These are phyloP conservation scores for Cantharis rustica DNA, from an alignment of 2,888 invertebrate genomes.

Conservation along the genomic window DNA sequence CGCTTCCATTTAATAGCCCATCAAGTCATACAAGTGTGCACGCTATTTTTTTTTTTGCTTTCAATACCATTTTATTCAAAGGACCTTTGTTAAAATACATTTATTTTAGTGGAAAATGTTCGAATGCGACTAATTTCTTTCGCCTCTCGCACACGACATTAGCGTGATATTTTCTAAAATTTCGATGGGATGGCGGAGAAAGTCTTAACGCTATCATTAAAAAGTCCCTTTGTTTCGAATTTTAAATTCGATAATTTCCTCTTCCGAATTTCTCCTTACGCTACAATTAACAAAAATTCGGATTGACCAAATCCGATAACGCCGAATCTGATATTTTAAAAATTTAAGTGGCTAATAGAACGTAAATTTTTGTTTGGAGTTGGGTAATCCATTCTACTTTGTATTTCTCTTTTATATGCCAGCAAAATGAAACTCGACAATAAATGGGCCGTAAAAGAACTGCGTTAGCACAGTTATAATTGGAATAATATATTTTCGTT, in stretches of 20 bases:
- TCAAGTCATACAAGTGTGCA: background rate
- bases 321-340: background rate
- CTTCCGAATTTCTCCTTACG: background rate
- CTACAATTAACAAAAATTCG: background rate
- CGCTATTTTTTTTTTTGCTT: background rate
- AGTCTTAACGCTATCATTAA: constrained; percentile 8
- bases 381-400: background rate
- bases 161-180: too few species aligned
- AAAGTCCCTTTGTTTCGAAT: constrained; percentile 1
- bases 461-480: constrained; percentile 6
- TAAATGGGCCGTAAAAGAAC: constrained; percentile 9
- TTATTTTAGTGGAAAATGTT: background rate
- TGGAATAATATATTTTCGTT: constrained; percentile 8
- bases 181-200: background rate
- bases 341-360: background rate
- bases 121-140: background rate
- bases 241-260: constrained; percentile 10
- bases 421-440: constrained; percentile 3
- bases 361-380: background rate
- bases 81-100: background rate
- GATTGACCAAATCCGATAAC: background rate
- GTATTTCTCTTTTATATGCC: constrained; percentile 2
- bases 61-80: background rate
- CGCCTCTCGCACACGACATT: background rate
- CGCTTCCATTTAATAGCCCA: constrained; percentile 8